Evolutionary conservation across 2,797 vertebrate species (phyloP).

Genomic region (Clarias pachynema): DNA sequence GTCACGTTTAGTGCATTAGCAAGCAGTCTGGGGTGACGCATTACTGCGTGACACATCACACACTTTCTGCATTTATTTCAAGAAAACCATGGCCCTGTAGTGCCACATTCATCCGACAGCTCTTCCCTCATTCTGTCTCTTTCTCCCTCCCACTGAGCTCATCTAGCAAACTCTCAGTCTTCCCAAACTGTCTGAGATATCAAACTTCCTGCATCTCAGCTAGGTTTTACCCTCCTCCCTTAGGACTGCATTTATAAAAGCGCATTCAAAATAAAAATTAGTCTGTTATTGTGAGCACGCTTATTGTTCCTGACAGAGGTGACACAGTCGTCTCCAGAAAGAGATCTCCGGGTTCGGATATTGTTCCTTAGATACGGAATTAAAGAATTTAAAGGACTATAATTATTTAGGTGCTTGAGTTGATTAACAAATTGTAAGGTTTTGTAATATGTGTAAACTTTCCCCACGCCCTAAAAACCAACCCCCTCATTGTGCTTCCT

Average conservation of each 20-base stretch:
- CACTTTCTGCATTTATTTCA: conserved; percentile 57
- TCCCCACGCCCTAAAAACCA: too few species aligned
- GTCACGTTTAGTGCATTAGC: conserved; percentile 54
- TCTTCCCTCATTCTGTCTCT: conserved; percentile 48
- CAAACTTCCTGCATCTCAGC: conserved; percentile 58
- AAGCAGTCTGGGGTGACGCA: conserved; percentile 52
- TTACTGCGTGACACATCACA: conserved; percentile 52
- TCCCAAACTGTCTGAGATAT: conserved; percentile 62
- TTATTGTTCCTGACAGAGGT: background rate
- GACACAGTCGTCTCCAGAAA: background rate
- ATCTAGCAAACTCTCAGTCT: conserved; percentile 59
- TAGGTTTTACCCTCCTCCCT: conserved; percentile 51
- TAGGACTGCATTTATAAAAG: conserved; percentile 16
- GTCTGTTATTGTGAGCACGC: background rate
- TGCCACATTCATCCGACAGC: conserved; percentile 43
- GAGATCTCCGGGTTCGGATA: background rate
- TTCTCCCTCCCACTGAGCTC: conserved; percentile 49
- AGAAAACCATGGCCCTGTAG: conserved; percentile 42
- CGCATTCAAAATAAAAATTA: conserved; percentile 24
- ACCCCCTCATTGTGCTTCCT: too few species aligned
- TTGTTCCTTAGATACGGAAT: background rate
- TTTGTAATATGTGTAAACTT: too few species aligned
- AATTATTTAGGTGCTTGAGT: background rate
- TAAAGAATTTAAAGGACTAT: background rate
- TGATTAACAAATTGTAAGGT: too few species aligned